Evolutionary conservation across 2,888 invertebrate genomes (phyloP).

Genomic region (Syrista parreyssii): DNA sequence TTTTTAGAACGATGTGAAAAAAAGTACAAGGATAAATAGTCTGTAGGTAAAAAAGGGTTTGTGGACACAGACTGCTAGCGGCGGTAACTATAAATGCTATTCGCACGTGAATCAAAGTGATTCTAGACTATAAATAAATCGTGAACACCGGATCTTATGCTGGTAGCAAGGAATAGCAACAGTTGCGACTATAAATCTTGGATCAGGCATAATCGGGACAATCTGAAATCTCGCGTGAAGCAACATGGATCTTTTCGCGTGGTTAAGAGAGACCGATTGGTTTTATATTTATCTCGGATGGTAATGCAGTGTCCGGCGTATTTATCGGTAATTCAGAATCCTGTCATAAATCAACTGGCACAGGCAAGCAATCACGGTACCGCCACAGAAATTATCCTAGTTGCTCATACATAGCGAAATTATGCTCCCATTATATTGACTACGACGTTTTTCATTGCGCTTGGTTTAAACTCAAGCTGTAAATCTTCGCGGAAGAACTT

Average conservation of each 20-base stretch:
- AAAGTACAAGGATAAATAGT: background rate
- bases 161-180: background rate
- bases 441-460: background rate
- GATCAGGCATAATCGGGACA: conserved; percentile 49
- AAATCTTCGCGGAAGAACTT: background rate
- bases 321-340: conserved; percentile 51
- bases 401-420: conserved; percentile 28
- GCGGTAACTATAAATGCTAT: background rate
- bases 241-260: conserved; percentile 30
- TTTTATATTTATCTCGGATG: conserved; percentile 26
- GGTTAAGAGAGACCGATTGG: background rate
- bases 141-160: conserved; percentile 30
- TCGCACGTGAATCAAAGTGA: conserved; percentile 29
- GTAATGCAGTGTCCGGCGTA: conserved; percentile 39
- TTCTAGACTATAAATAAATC: conserved; percentile 53
- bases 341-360: conserved; percentile 45
- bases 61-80: background rate
- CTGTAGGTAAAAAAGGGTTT: background rate
- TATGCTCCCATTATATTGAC: conserved; percentile 15
- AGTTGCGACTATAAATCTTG: conserved; percentile 46
- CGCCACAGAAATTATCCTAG: conserved; percentile 38
- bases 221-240: conserved; percentile 48
- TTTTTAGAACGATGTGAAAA: background rate
- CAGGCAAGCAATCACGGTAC: conserved; percentile 2
- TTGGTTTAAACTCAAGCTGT: background rate